Evolutionary conservation across 2,888 invertebrate genomes (phyloP).

Genomic region (Penaeus monodon): DNA sequence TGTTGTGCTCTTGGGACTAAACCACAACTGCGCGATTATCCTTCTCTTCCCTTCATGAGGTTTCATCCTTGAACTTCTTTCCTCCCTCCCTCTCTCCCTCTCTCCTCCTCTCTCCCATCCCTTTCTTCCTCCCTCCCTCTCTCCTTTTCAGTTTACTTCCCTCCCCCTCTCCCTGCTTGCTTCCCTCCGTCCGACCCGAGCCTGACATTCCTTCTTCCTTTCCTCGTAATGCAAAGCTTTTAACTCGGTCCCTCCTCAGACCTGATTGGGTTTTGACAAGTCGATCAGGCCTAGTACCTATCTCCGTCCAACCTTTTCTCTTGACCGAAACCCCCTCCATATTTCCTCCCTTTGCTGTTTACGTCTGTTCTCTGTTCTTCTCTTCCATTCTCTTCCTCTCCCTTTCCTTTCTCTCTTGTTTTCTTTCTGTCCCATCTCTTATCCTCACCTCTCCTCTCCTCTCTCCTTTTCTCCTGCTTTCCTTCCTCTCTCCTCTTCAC

Average conservation of each 20-base stretch:
- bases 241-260: background rate
- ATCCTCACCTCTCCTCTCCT: background rate
- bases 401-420: background rate
- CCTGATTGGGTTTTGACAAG: background rate
- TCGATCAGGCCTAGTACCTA: background rate
- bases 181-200: background rate
- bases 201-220: background rate
- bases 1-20: slow-evolving; percentile 1
- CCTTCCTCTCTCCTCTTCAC: too few relatives aligned
- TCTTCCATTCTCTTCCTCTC: background rate
- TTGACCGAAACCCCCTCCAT: background rate
- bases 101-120: background rate
- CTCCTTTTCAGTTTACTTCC: background rate
- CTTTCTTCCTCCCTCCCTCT: background rate
- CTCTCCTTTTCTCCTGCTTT: too few relatives aligned
- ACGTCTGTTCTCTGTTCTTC: background rate
- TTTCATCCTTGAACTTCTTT: too few relatives aligned
- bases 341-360: background rate
- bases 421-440: background rate
- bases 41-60: background rate
- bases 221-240: too few relatives aligned
- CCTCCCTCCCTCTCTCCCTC: slow-evolving; percentile 6
- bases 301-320: slow-evolving; percentile 11
- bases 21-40: background rate
- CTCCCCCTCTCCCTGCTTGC: background rate